A percentile compares a stretch with the other conserved stretches of the same genome.
Evolutionary conservation across 2,113 vertebrate species (phyloP).

Genomic region (Shinisaurus crocodilurus): DNA sequence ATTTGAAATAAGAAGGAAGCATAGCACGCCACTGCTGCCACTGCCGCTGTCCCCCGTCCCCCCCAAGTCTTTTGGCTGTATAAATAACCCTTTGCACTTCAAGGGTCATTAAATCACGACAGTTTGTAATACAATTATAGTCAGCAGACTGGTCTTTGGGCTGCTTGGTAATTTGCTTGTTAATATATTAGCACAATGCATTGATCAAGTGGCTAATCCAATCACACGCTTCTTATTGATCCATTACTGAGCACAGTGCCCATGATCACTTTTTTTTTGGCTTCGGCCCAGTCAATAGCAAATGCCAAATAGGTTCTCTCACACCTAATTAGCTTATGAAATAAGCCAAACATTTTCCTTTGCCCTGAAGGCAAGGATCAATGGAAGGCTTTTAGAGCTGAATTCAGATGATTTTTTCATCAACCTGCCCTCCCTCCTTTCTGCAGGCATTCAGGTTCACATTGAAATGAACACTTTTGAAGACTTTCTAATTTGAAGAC

Average conservation of each 20-base stretch:
- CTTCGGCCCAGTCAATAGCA: constrained; percentile 86
- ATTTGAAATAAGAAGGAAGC: constrained; percentile 53
- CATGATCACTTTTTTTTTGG: constrained; percentile 84
- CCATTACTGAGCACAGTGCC: constrained; percentile 84
- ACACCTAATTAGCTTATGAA: constrained; percentile 95
- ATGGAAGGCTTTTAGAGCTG: constrained; percentile 85
- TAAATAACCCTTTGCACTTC: constrained; percentile 81
- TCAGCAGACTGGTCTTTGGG: constrained; percentile 78
- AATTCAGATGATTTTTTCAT: constrained; percentile 92
- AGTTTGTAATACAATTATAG: constrained; percentile 83
- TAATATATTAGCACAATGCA: constrained; percentile 97
- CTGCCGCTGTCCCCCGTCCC: neutral
- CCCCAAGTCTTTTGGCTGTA: constrained; percentile 75
- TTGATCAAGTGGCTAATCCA: constrained; percentile 97
- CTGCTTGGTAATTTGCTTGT: constrained; percentile 92
- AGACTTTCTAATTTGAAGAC: constrained; percentile 78
- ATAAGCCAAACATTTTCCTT: constrained; percentile 98
- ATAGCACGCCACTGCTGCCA: constrained; percentile 50
- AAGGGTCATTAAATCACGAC: constrained; percentile 78
- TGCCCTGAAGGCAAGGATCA: constrained; percentile 87
- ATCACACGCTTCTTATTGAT: constrained; percentile 94
- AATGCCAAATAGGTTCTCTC: constrained; percentile 88
- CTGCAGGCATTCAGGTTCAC: constrained; percentile 73
- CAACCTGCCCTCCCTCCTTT: constrained; percentile 60
- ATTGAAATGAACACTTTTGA: constrained; percentile 70